Percentiles rank a stretch among this genome's conserved stretches.
Evolutionary conservation across 2,113 vertebrate genomes (phyloP).

Genomic region (Misgurnus mizolepis): DNA sequence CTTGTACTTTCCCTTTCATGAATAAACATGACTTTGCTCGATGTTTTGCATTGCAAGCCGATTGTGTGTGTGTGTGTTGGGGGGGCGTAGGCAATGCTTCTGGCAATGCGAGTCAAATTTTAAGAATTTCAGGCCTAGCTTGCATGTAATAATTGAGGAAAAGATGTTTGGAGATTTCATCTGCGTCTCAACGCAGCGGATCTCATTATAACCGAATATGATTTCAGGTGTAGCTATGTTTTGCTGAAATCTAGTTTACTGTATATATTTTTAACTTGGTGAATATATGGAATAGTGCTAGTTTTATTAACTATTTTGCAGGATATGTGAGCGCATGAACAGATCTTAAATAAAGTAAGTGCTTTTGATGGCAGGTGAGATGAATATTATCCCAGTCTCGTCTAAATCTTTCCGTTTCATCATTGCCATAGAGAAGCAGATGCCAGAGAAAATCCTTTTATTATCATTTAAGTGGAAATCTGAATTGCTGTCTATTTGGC

Average conservation of each 20-base stretch:
- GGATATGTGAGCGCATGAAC: not conserved
- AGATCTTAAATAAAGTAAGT: too few relatives aligned
- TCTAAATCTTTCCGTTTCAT: too few relatives aligned
- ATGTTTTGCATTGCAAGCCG: constrained; percentile 35
- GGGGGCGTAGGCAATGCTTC: constrained; percentile 9
- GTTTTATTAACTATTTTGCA: not conserved
- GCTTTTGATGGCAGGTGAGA: too few relatives aligned
- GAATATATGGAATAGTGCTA: constrained; percentile 7
- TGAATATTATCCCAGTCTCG: too few relatives aligned
- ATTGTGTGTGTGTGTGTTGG: not conserved
- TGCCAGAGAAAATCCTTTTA: constrained; percentile 31
- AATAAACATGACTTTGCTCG: constrained; percentile 51
- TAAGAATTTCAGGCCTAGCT: constrained; percentile 38
- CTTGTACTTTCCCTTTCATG: constrained; percentile 49
- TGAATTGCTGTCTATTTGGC: constrained; percentile 40
- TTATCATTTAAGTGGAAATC: constrained; percentile 43
- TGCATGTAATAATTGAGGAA: constrained; percentile 33
- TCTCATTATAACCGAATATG: not conserved
- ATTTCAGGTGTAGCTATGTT: not conserved
- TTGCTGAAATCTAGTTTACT: not conserved
- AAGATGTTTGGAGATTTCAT: not conserved
- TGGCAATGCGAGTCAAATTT: constrained; percentile 23
- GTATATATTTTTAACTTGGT: not conserved
- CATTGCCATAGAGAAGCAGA: too few relatives aligned
- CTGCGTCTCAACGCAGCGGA: not conserved